Evolutionary conservation across 2,113 vertebrate species (phyloP).

Genomic region (Gasterosteus aculeatus): DNA sequence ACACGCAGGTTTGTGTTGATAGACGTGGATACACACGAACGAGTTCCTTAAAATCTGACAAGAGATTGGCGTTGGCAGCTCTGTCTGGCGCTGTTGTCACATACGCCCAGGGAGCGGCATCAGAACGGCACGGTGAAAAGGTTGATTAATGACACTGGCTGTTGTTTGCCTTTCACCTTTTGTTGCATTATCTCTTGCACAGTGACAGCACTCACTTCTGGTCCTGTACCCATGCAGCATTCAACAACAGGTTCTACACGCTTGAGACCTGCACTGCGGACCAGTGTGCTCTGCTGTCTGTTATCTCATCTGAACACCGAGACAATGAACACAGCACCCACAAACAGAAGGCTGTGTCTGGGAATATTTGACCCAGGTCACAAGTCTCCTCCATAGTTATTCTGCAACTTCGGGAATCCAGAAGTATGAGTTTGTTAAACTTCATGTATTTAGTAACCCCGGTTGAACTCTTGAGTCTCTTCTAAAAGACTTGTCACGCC

Average conservation of each 20-base stretch:
- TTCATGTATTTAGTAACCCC: not conserved
- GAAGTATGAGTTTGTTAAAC: not conserved
- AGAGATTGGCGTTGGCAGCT: conserved; percentile 61
- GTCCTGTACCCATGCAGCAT: conserved; percentile 22
- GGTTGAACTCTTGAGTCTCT: not conserved
- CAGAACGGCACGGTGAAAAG: conserved; percentile 54
- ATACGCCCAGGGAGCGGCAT: conserved; percentile 57
- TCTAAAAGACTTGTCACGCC: not conserved
- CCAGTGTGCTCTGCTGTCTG: conserved; percentile 18
- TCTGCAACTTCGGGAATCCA: not conserved
- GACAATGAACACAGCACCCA: not conserved
- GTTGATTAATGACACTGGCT: conserved; percentile 71
- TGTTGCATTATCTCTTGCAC: conserved; percentile 67
- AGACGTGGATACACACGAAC: conserved; percentile 55
- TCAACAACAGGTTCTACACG: conserved; percentile 56
- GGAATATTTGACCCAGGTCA: not conserved
- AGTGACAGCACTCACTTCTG: conserved; percentile 23
- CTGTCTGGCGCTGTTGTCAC: conserved; percentile 53
- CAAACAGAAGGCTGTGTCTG: not conserved
- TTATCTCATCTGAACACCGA: conserved; percentile 28
- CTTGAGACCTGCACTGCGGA: conserved; percentile 21
- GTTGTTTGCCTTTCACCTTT: conserved; percentile 68
- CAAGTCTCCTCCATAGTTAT: not conserved
- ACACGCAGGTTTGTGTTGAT: conserved; percentile 54
- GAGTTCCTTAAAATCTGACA: conserved; percentile 60